Evolutionary conservation across 1,140 invertebrate genomes (phyloP).

Genomic region (Aporrectodea caliginosa): DNA sequence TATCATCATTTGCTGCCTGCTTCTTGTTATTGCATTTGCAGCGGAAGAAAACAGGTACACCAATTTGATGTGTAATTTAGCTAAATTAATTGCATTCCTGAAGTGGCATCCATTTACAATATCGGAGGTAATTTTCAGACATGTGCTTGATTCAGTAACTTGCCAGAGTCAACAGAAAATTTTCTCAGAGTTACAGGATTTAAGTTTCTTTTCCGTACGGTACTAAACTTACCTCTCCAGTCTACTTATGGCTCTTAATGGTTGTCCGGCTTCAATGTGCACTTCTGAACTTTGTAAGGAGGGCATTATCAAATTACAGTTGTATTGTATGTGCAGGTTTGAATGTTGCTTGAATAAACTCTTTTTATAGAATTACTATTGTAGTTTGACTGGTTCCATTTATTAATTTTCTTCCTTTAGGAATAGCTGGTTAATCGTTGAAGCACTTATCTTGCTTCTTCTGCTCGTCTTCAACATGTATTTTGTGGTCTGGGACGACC

Average conservation of each 20-base stretch:
- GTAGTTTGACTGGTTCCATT: not conserved
- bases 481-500: constrained; percentile 65
- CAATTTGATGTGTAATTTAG: too few species aligned
- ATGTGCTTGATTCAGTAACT: too few species aligned
- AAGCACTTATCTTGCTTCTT: constrained; percentile 56
- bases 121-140: too few species aligned
- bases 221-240: not conserved
- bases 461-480: constrained; percentile 61
- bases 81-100: too few species aligned
- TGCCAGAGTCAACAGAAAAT: not conserved
- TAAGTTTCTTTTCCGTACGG: not conserved
- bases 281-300: too few species aligned
- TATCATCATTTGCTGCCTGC: constrained; percentile 12
- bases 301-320: too few species aligned
- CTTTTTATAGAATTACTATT: not conserved
- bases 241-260: not conserved
- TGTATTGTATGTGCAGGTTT: not conserved
- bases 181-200: not conserved
- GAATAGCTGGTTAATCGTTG: constrained; percentile 53
- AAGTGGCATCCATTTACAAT: too few species aligned
- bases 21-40: not conserved
- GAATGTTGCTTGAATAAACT: not conserved
- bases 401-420: constrained; percentile 43
- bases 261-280: too few species aligned
- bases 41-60: too few species aligned